Conservation (phyloP, 2,113 vertebrate species). For the Bothrops jararaca region DNA sequence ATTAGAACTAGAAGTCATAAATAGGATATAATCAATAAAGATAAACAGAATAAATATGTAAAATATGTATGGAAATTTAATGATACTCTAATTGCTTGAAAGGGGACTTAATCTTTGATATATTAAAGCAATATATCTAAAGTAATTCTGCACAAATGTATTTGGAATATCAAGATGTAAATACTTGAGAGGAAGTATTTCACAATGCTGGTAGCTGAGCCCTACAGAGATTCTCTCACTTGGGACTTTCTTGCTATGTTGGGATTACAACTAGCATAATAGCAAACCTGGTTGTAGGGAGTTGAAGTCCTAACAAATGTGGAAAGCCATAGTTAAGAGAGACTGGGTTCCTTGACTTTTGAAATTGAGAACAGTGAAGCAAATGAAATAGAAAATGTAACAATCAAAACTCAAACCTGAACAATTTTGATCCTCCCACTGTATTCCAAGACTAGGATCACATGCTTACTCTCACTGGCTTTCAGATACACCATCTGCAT, state of each 20-base stretch:
- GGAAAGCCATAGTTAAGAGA: not conserved
- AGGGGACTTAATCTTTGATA: not conserved
- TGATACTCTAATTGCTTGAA: not conserved
- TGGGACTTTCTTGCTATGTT: not conserved
- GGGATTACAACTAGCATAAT: not conserved
- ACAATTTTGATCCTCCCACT: slow-evolving; percentile 67
- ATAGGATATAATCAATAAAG: not conserved
- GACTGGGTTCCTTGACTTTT: not conserved
- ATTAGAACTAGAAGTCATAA: not conserved
- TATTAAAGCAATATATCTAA: not conserved
- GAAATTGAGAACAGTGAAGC: not conserved
- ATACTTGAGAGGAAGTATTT: not conserved
- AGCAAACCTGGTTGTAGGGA: not conserved
- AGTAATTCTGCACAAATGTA: not conserved
- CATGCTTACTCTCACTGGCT: slow-evolving; percentile 47
- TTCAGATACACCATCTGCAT: slow-evolving; percentile 59
- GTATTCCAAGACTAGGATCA: slow-evolving; percentile 62
- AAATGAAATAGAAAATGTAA: not conserved
- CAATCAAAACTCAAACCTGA: slow-evolving; percentile 60
- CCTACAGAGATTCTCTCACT: not conserved
- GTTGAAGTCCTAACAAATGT: not conserved
- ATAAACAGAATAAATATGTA: not conserved
- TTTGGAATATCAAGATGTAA: not conserved
- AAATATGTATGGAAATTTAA: not conserved
- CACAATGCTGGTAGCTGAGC: not conserved